phyloP scores from a whole-genome alignment of 2,797 vertebrate genomes.

The Scyliorhinus canicula region DNA sequence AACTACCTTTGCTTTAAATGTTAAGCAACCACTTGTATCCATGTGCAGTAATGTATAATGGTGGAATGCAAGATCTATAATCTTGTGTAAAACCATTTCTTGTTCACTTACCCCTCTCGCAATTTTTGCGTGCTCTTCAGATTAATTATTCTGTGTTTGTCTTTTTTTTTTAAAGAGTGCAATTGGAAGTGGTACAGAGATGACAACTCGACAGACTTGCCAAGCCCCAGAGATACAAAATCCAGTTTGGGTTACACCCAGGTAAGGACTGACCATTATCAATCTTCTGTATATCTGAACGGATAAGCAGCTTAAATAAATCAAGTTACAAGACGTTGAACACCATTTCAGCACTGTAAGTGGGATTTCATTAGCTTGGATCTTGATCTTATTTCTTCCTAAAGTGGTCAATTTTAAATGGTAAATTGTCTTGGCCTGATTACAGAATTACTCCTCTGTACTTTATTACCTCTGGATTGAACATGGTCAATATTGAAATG shows the following conservation, averaged over 20 bases:
- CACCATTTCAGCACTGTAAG: not conserved
- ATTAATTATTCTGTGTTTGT: not conserved
- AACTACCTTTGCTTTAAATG: not conserved
- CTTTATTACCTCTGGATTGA: not conserved
- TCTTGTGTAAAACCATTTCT: not conserved
- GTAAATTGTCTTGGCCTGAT: not conserved
- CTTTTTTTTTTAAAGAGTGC: slow-evolving; percentile 48
- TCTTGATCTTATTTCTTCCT: not conserved
- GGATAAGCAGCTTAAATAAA: no score
- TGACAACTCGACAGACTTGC: slow-evolving; percentile 41
- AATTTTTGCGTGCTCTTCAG: not conserved
- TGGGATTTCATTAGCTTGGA: not conserved
- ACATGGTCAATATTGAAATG: not conserved
- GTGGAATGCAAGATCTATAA: not conserved
- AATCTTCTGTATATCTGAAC: not conserved
- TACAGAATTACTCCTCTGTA: not conserved
- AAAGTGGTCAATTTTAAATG: not conserved
- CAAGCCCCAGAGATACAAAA: not conserved
- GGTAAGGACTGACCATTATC: not conserved
- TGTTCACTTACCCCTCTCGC: not conserved
- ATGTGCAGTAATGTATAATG: not conserved
- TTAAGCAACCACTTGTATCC: not conserved
- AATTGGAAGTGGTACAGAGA: slow-evolving; percentile 40
- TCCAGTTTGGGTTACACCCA: not conserved
- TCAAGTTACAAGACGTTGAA: not conserved